phyloP scores from a whole-genome alignment of 2,113 vertebrate species.

The Mus pahari region DNA sequence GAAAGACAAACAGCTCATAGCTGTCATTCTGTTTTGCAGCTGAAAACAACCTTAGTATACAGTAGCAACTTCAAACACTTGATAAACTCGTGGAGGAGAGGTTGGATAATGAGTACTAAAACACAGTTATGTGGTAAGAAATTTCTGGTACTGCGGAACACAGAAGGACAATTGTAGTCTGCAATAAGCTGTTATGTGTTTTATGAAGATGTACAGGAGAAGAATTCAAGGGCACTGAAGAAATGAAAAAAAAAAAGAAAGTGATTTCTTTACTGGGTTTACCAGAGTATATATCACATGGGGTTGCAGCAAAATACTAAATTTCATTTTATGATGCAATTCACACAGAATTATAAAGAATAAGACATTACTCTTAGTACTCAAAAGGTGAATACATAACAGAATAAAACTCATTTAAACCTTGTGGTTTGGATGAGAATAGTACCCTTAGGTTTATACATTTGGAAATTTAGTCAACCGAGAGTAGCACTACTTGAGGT shows the following conservation, averaged over 20 bases:
- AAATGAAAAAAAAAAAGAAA: no score
- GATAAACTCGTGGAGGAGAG: neutral
- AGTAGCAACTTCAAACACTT: neutral
- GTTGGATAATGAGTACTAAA: neutral
- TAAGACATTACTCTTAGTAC: neutral
- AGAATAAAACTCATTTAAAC: slow-evolving; percentile 11
- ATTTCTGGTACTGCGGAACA: neutral
- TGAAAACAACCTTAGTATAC: neutral
- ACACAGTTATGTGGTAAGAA: neutral
- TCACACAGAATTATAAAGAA: neutral
- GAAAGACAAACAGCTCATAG: neutral
- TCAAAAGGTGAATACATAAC: neutral
- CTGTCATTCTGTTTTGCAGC: neutral
- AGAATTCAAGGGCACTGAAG: neutral
- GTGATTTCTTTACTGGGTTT: neutral
- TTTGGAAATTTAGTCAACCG: neutral
- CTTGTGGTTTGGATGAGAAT: neutral
- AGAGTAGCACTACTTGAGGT: neutral
- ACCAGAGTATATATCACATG: neutral
- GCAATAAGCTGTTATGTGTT: neutral
- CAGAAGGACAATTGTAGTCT: neutral
- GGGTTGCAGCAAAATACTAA: neutral
- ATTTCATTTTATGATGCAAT: neutral
- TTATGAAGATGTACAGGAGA: neutral
- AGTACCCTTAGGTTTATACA: rapidly evolving